Conservation (phyloP, 1,140 invertebrate species). For the Coelopa frigida region DNA sequence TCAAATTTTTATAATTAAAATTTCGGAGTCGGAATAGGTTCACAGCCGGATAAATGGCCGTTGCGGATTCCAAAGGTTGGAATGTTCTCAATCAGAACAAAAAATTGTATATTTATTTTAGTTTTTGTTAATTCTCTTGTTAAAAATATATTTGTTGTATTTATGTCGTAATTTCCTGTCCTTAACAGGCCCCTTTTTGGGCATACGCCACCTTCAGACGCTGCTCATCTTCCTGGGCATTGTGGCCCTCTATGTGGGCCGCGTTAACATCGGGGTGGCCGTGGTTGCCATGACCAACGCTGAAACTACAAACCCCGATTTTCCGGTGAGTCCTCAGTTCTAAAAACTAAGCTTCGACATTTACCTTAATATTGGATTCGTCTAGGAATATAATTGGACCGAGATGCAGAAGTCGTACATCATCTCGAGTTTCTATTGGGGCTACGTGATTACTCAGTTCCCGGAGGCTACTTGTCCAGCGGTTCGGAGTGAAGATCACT, state of each 20-base stretch:
- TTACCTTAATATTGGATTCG: background rate
- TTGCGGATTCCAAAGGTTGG: background rate
- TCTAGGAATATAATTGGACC: constrained; percentile 46
- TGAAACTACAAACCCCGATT: constrained; percentile 23
- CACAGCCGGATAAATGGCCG: background rate
- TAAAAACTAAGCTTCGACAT: background rate
- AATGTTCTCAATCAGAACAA: background rate
- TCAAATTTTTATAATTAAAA: background rate
- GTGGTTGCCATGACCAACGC: constrained; percentile 46
- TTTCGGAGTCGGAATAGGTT: background rate
- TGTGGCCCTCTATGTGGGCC: constrained; percentile 53
- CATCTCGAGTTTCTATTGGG: constrained; percentile 58
- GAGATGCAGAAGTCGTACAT: constrained; percentile 48
- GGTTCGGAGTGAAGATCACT: constrained; percentile 57
- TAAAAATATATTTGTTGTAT: background rate
- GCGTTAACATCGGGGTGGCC: constrained; percentile 62
- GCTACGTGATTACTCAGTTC: constrained; percentile 34
- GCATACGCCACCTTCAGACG: constrained; percentile 58
- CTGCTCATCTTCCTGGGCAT: constrained; percentile 58
- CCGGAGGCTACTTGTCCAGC: constrained; percentile 35
- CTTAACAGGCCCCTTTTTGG: constrained; percentile 39
- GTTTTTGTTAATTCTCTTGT: background rate
- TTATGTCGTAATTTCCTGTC: background rate
- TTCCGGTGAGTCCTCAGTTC: constrained; percentile 27
- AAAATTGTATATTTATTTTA: background rate